A percentile compares a stretch with the other conserved stretches of the same genome.
Evolutionary conservation across 2,797 vertebrate species (phyloP).

Genomic region (Chelonia mydas): DNA sequence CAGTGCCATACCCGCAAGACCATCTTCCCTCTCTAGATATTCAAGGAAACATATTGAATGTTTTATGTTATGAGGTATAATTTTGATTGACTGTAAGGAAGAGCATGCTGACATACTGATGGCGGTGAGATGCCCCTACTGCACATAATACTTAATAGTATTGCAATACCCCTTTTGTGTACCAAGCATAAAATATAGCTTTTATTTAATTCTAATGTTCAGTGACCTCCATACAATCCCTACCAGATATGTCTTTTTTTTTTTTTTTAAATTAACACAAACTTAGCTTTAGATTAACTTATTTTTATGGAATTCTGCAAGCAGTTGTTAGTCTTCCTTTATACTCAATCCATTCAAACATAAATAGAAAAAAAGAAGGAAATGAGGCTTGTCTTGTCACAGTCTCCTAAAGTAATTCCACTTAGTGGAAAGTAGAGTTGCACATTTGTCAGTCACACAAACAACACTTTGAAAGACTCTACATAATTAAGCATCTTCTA

Average conservation of each 20-base stretch:
- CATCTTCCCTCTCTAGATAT: not conserved
- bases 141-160: not conserved
- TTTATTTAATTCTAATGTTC: conserved; percentile 56
- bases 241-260: not conserved
- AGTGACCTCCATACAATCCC: conserved; percentile 8
- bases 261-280: conserved; percentile 4
- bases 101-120: not conserved
- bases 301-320: conserved; percentile 59
- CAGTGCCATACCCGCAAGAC: not conserved
- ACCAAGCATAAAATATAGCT: not conserved
- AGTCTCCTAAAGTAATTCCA: conserved; percentile 26
- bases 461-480: not conserved
- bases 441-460: conserved; percentile 45
- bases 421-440: conserved; percentile 17
- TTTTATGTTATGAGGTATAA: not conserved
- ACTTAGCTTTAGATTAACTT: conserved; percentile 44
- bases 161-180: not conserved
- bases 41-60: not conserved
- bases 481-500: conserved; percentile 32
- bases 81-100: not conserved
- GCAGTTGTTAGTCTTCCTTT: conserved; percentile 48
- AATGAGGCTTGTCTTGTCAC: conserved; percentile 28
- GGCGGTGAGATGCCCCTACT: not conserved
- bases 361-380: not conserved
- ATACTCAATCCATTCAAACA: conserved; percentile 49